Conservation (phyloP, 1,140 invertebrate genomes). For the Aphaenogaster rudis region DNA sequence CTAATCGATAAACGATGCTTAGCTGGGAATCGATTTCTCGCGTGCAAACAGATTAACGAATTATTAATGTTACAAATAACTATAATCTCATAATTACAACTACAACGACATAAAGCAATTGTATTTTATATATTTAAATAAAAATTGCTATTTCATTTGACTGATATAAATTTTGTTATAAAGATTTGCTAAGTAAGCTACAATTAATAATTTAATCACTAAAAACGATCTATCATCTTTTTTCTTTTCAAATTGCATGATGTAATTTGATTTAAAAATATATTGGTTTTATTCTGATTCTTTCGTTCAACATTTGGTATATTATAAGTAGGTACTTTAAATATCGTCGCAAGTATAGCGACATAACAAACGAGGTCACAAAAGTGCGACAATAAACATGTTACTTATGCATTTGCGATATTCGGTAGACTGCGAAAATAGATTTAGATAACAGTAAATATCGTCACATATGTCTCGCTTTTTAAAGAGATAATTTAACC, state of each 20-base stretch:
- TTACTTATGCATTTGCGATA: not conserved
- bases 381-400: not conserved
- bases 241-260: not conserved
- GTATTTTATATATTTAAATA: not conserved
- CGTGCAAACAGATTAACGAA: not conserved
- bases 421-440: slow-evolving; percentile 13
- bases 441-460: slow-evolving; percentile 11
- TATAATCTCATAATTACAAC: not conserved
- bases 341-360: not conserved
- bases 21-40: slow-evolving; percentile 8
- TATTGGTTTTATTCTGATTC: not conserved
- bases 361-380: not conserved
- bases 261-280: not conserved
- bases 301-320: not conserved
- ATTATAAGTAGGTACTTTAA: not conserved
- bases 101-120: not conserved
- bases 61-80: not conserved
- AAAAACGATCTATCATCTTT: not conserved
- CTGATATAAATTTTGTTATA: not conserved
- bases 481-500: slow-evolving; percentile 5
- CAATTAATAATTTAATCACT: not conserved
- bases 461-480: not conserved
- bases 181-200: not conserved
- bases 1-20: slow-evolving; percentile 36
- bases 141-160: not conserved